Percentiles rank a stretch among this genome's conserved stretches.
These are phyloP conservation scores for Periphyllus acericola DNA, from an alignment of 2,888 invertebrate species.

Conservation along the genomic window DNA sequence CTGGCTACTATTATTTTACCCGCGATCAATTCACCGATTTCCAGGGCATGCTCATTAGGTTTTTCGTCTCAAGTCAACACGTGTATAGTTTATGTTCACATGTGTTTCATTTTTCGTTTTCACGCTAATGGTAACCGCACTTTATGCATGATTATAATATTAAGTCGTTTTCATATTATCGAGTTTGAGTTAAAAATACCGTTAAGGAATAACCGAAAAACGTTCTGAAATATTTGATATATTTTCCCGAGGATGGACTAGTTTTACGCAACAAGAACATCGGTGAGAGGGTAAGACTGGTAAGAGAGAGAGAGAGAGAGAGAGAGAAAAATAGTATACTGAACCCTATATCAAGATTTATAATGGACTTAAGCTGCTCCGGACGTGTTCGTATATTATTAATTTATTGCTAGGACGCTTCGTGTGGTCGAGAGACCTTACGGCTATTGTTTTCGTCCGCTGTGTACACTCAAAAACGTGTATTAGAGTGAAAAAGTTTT, in stretches of 20 bases:
- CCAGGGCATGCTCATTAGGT: too few species aligned
- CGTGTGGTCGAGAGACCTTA: neutral
- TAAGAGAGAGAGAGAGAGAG: neutral
- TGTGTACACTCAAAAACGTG: neutral
- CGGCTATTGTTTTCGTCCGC: constrained; percentile 18
- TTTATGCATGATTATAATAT: too few species aligned
- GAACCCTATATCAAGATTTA: constrained; percentile 46
- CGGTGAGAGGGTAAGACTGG: neutral
- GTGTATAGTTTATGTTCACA: too few species aligned
- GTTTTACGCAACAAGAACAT: neutral
- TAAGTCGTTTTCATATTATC: too few species aligned
- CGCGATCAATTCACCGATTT: too few species aligned
- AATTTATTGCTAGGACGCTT: constrained; percentile 20
- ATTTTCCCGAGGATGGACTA: neutral
- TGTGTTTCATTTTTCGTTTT: too few species aligned
- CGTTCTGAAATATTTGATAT: neutral
- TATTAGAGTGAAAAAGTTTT: neutral
- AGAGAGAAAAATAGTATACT: neutral
- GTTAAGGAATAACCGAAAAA: neutral
- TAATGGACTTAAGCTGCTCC: constrained; percentile 39
- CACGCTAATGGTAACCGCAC: too few species aligned
- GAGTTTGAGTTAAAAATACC: neutral
- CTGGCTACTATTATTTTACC: too few species aligned
- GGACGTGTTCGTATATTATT: constrained; percentile 48
- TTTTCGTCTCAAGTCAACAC: too few species aligned